A percentile compares a stretch with the other conserved stretches of the same genome.
phyloP scores from a whole-genome alignment of 2,113 vertebrate species.

The Apteryx mantelli region DNA sequence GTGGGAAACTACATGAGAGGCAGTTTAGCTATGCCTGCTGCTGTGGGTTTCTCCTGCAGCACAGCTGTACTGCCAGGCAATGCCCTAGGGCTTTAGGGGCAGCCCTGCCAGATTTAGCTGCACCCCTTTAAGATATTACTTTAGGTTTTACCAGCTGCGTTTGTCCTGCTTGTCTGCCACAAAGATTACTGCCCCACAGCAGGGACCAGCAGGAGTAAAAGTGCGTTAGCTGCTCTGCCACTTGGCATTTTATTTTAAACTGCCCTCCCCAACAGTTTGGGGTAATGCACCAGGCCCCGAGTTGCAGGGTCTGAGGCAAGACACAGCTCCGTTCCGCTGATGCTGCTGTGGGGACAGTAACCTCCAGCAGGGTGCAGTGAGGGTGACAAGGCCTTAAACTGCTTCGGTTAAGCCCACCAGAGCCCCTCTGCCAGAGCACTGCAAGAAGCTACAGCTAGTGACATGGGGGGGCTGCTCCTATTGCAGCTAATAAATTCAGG shows the following conservation, averaged over 20 bases:
- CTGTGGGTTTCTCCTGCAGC: not conserved
- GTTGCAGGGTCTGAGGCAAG: not conserved
- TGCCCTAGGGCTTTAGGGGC: not conserved
- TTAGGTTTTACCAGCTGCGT: not conserved
- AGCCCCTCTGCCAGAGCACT: not conserved
- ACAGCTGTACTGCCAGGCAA: not conserved
- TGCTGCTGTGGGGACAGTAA: not conserved
- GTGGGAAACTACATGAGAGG: not conserved
- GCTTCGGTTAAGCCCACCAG: not conserved
- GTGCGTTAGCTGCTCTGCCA: not conserved
- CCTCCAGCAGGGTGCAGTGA: not conserved
- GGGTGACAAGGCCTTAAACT: not conserved
- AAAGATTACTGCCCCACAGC: not conserved
- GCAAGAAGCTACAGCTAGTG: rapidly evolving
- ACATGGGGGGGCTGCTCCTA: not conserved
- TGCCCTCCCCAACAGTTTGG: not conserved
- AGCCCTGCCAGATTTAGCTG: not conserved
- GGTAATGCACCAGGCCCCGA: not conserved
- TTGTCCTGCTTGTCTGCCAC: not conserved
- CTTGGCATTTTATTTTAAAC: not conserved
- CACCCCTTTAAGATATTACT: not conserved
- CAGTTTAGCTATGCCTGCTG: not conserved
- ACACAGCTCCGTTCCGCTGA: not conserved
- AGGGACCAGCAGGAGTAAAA: not conserved
- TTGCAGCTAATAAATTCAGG: not conserved